Percentiles rank a stretch among this genome's conserved stretches.
These are phyloP conservation scores for Cynopterus brachyotis DNA, from an alignment of 2,113 vertebrate genomes.

Conservation along the genomic window DNA sequence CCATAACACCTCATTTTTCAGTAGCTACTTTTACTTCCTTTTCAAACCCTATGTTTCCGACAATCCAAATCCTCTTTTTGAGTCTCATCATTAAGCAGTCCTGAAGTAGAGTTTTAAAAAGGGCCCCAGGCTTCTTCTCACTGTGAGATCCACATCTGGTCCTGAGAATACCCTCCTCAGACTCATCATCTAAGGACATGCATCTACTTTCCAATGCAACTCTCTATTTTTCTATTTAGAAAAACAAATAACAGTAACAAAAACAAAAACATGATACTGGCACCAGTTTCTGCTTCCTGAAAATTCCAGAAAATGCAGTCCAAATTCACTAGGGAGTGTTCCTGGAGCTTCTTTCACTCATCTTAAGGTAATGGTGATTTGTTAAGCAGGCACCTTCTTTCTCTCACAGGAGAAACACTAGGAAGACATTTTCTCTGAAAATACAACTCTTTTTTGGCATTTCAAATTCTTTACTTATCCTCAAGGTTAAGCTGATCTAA, in stretches of 20 bases:
- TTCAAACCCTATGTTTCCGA: background rate
- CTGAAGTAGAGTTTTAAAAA: background rate
- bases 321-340: background rate
- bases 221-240: background rate
- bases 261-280: background rate
- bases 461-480: background rate
- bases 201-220: background rate
- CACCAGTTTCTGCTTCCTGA: background rate
- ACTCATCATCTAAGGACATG: background rate
- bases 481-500: background rate
- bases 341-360: background rate
- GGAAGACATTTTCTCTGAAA: conserved; percentile 1
- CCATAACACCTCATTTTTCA: background rate
- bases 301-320: background rate
- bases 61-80: background rate
- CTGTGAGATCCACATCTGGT: background rate
- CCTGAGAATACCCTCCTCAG: background rate
- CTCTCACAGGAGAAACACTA: background rate
- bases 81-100: background rate
- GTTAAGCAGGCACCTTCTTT: background rate
- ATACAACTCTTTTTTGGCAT: background rate
- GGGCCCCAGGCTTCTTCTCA: background rate
- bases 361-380: background rate
- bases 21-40: background rate
- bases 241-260: background rate